Conservation (phyloP, 2,113 vertebrate species). For the Orientallactaga bullata region DNA sequence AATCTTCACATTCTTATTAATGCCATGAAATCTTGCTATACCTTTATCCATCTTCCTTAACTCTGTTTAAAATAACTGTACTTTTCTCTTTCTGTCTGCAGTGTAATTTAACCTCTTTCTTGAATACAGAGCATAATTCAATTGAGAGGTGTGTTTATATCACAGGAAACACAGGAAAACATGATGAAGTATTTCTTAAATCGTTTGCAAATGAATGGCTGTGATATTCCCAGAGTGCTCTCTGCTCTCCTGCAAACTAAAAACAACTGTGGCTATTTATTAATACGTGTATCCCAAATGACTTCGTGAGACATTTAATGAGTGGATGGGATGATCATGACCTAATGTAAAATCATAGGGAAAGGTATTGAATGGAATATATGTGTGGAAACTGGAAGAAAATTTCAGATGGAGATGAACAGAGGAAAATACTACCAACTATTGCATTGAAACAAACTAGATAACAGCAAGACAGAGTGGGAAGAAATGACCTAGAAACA, state of each 20-base stretch:
- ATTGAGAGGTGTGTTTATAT: conserved; percentile 75
- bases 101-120: conserved; percentile 68
- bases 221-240: conserved; percentile 55
- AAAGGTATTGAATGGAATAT: conserved; percentile 3
- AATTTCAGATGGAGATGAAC: not conserved
- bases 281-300: conserved; percentile 71
- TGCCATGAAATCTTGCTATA: conserved; percentile 10
- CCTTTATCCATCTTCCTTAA: conserved; percentile 35
- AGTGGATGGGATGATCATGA: conserved; percentile 8
- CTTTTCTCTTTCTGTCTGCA: conserved; percentile 66
- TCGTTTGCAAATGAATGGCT: conserved; percentile 72
- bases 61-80: conserved; percentile 67
- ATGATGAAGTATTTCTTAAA: conserved; percentile 79
- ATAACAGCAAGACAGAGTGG: not conserved
- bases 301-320: conserved; percentile 61
- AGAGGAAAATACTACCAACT: not conserved
- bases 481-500: not conserved
- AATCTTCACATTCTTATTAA: conserved; percentile 40
- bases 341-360: conserved; percentile 55
- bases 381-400: not conserved
- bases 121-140: conserved; percentile 72
- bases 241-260: conserved; percentile 52
- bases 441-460: not conserved
- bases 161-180: conserved; percentile 73
- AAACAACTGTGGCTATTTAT: conserved; percentile 68